A percentile compares a stretch with the other conserved stretches of the same genome.
Evolutionary conservation across 2,888 invertebrate genomes (phyloP).

Genomic region (Acheta domesticus): DNA sequence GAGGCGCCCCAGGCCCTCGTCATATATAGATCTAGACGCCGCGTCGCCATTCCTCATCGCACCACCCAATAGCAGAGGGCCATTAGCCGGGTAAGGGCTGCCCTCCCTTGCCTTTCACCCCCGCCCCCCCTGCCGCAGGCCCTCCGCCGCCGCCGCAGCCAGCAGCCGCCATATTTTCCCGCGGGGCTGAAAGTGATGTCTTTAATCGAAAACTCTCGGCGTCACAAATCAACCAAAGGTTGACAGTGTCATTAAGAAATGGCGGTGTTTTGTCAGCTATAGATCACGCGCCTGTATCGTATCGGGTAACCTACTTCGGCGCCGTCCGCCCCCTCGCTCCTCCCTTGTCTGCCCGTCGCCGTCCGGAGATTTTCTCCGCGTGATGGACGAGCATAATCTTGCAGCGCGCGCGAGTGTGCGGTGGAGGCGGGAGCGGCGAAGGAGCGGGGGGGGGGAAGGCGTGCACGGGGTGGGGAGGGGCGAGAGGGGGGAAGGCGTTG

Average conservation of each 20-base stretch:
- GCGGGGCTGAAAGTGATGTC: conserved; percentile 50
- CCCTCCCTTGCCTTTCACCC: neutral
- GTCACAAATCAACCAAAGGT: conserved; percentile 49
- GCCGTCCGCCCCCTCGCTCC: neutral
- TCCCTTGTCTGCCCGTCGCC: conserved; percentile 24
- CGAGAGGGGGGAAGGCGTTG: no score
- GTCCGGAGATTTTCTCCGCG: conserved; percentile 43
- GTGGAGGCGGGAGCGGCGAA: no score
- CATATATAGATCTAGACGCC: conserved; percentile 12
- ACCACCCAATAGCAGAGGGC: conserved; percentile 30
- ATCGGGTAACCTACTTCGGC: conserved; percentile 27
- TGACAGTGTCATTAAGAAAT: conserved; percentile 47
- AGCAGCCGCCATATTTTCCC: conserved; percentile 46
- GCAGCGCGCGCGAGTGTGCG: neutral
- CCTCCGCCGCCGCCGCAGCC: conserved; percentile 22
- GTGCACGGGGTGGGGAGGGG: no score
- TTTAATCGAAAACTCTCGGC: conserved; percentile 47
- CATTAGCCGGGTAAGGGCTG: neutral
- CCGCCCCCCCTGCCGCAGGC: neutral
- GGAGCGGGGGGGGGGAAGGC: no score
- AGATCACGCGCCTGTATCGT: conserved; percentile 42
- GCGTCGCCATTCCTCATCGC: conserved; percentile 27
- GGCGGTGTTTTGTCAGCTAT: conserved; percentile 48
- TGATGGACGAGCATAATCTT: conserved; percentile 50
- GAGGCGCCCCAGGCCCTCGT: neutral